Conservation (phyloP, 35 echinoderm and acorn worm genomes). For the Acanthaster planci region DNA sequence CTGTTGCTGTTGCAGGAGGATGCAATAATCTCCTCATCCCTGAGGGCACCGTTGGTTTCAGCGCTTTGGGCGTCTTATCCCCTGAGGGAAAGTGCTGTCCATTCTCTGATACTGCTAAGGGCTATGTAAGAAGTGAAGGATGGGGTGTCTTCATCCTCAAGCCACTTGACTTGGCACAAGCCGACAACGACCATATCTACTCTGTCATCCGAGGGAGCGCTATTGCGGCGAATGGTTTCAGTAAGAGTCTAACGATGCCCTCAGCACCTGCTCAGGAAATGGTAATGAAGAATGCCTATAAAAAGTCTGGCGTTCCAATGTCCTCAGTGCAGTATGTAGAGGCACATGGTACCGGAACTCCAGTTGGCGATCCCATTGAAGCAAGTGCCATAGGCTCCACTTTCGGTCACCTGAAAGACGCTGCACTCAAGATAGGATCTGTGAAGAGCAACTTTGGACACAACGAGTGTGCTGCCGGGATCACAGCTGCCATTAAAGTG, state of each 20-base stretch:
- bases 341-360: slow-evolving; percentile 93
- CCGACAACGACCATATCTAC: slow-evolving; percentile 86
- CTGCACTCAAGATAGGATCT: slow-evolving; percentile 80
- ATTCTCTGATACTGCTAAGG: slow-evolving; percentile 86
- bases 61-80: slow-evolving; percentile 86
- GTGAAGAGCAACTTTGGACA: slow-evolving; percentile 97
- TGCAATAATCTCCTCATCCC: slow-evolving; percentile 74
- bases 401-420: slow-evolving; percentile 39
- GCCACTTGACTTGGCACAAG: slow-evolving; percentile 71
- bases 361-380: slow-evolving; percentile 93
- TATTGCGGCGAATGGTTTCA: slow-evolving; percentile 79
- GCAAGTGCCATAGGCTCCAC: slow-evolving; percentile 78
- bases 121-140: slow-evolving; percentile 92
- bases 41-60: slow-evolving; percentile 85
- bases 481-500: slow-evolving; percentile 81
- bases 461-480: slow-evolving; percentile 81
- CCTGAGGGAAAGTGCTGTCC: slow-evolving; percentile 90
- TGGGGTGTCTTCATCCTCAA: slow-evolving; percentile 85
- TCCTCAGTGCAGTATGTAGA: slow-evolving; percentile 76
- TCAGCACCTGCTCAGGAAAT: slow-evolving; percentile 57
- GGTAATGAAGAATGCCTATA: slow-evolving; percentile 76
- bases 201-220: slow-evolving; percentile 69
- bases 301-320: slow-evolving; percentile 75
- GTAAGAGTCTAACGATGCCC: slow-evolving; percentile 91
- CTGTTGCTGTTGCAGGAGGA: slow-evolving; percentile 60